A percentile compares a stretch with the other conserved stretches of the same genome.
Conservation (phyloP, 1,140 invertebrate genomes). For the Pantala flavescens region DNA sequence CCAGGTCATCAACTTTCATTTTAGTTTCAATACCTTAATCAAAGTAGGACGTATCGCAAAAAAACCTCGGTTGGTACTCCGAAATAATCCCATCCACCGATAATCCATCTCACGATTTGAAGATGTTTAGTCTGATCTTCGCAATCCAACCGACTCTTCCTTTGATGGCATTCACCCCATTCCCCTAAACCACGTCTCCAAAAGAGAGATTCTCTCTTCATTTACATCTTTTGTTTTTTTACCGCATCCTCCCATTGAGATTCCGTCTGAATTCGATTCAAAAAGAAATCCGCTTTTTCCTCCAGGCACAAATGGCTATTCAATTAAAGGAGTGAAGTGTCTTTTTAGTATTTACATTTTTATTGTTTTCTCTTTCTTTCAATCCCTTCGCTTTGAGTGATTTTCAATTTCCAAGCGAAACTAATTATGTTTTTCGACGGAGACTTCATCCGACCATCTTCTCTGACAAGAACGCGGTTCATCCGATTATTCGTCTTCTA, state of each 20-base stretch:
- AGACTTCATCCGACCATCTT: too few relatives aligned
- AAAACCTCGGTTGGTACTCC: too few relatives aligned
- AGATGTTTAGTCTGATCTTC: neutral
- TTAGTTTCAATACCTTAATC: too few relatives aligned
- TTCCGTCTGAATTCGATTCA: neutral
- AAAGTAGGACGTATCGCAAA: too few relatives aligned
- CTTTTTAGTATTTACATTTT: neutral
- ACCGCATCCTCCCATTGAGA: neutral
- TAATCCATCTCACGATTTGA: too few relatives aligned
- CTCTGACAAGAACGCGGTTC: too few relatives aligned
- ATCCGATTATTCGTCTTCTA: too few relatives aligned
- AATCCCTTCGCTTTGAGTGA: neutral
- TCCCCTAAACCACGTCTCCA: neutral
- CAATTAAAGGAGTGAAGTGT: slow-evolving; percentile 1
- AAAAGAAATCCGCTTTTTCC: neutral
- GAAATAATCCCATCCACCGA: too few relatives aligned
- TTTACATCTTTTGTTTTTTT: neutral
- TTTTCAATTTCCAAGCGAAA: too few relatives aligned
- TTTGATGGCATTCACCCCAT: neutral
- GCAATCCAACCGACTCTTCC: neutral
- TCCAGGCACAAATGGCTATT: neutral
- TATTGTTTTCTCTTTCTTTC: neutral
- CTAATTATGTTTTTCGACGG: too few relatives aligned
- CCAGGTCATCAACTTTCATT: too few relatives aligned
- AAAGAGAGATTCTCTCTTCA: neutral